Base-by-base conservation (phyloP, 2,113 vertebrate species). In the Geococcyx californianus region DNA sequence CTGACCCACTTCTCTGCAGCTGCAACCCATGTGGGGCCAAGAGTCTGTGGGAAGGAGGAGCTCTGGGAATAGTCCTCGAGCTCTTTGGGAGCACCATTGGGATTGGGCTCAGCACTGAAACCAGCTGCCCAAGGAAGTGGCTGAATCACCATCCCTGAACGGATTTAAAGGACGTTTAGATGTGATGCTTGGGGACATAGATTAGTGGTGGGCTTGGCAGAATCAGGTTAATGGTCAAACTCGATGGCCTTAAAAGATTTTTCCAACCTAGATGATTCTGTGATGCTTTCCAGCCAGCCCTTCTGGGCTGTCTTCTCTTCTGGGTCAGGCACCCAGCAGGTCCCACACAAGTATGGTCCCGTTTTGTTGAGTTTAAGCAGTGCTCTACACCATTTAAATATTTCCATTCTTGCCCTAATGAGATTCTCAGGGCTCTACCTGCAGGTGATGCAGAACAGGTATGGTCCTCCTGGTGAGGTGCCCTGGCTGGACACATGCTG, bases 401-500 rank as follows among this genome's bases (percentile, higher is more conserved):
- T 66, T 67, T 54, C 52, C 29, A 33, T 38, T 42, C 42, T 68
- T 26, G 33, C 14, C 17, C 10, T 62, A 7, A 36, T 17, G 26
- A 51, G 62, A n/a, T 63, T 42, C 23, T 12, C 20, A 4, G 21
- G 31, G 12, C 31, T 21, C 10, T 18, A 34, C 31, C 44, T 59
- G 17, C 38, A 51, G 34, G 23, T 62, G 31, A 9, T 51, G 14
- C 26, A 38, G 23, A 2, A 3, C 23, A 51, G 60, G 7, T 42
- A 7, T 4, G 11, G 26, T 33, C 31, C 12, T 75, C 13, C 40
- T 2, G 5, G 63, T 44, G 84, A 51, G 44, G 10, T 56, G 18
- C 16, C 55, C 54, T 8, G 25, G 14, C 36, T 54, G n/a, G 38
- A 7, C 20, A 0, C 4, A 7, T 14, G 1, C n/a, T 29, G 24